phyloP scores from a whole-genome alignment of 2,797 vertebrate species.

The Trematomus bernacchii region DNA sequence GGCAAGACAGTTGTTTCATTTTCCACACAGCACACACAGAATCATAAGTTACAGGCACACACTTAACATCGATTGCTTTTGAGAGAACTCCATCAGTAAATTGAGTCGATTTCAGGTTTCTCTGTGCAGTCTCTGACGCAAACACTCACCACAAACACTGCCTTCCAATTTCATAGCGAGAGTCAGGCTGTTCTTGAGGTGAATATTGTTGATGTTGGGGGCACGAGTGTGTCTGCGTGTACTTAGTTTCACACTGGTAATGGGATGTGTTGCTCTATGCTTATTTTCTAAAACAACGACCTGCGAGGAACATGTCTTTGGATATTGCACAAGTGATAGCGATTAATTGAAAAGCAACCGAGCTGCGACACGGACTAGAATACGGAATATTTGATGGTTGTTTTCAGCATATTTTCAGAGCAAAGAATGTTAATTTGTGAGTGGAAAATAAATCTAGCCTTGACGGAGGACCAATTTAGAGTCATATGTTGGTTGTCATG shows the following conservation, averaged over 20 bases:
- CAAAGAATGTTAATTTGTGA: background rate
- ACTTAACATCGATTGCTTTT: conserved; percentile 71
- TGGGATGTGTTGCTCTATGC: conserved; percentile 32
- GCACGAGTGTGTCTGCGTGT: conserved; percentile 42
- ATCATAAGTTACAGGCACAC: conserved; percentile 32
- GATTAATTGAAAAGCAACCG: conserved; percentile 7
- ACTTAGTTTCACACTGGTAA: conserved; percentile 45
- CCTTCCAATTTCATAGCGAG: conserved; percentile 68
- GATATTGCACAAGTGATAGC: conserved; percentile 12
- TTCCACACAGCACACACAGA: conserved; percentile 20
- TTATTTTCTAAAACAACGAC: conserved; percentile 37
- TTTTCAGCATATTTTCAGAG: background rate
- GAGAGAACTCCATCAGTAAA: conserved; percentile 75
- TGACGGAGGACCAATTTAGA: background rate
- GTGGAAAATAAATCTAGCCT: background rate
- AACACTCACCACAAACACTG: conserved; percentile 64
- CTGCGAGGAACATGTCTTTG: conserved; percentile 19
- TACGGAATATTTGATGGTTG: no score
- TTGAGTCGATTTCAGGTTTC: conserved; percentile 74
- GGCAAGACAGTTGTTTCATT: conserved; percentile 38
- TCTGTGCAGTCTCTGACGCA: conserved; percentile 64
- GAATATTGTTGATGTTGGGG: conserved; percentile 62
- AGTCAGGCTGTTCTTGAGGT: conserved; percentile 66
- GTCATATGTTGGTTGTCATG: background rate
- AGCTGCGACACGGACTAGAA: background rate